phyloP scores from a whole-genome alignment of 2,113 vertebrate species.

The Lonchura striata region DNA sequence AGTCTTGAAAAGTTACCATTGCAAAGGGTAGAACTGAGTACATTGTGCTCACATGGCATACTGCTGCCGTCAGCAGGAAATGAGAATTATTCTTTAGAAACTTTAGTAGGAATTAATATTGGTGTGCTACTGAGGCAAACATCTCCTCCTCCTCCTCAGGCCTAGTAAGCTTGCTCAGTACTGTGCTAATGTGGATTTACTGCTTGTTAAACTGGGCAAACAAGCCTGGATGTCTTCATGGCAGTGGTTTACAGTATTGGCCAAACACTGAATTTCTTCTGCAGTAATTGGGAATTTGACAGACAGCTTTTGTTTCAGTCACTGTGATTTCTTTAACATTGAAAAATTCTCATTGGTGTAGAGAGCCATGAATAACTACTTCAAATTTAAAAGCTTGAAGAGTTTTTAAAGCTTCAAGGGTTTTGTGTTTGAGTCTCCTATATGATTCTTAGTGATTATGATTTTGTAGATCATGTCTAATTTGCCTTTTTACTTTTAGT shows the following conservation, averaged over 20 bases:
- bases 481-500: not conserved
- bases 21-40: not conserved
- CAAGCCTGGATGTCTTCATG: not conserved
- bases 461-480: not conserved
- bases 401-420: not conserved
- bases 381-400: not conserved
- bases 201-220: conserved; percentile 8
- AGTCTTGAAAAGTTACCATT: not conserved
- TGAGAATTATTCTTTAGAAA: not conserved
- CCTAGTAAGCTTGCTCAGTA: not conserved
- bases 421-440: not conserved
- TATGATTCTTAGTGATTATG: not conserved
- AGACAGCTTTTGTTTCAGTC: not conserved
- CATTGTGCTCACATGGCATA: not conserved
- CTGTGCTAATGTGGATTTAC: not conserved
- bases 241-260: not conserved
- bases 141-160: not conserved
- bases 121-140: not conserved
- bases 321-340: not conserved
- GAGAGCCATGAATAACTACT: not conserved
- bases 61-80: not conserved
- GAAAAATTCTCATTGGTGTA: not conserved
- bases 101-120: not conserved
- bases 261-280: not conserved
- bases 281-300: conserved; percentile 29